Evolutionary conservation across 1,140 invertebrate species (phyloP).

Genomic region (Varroa destructor): DNA sequence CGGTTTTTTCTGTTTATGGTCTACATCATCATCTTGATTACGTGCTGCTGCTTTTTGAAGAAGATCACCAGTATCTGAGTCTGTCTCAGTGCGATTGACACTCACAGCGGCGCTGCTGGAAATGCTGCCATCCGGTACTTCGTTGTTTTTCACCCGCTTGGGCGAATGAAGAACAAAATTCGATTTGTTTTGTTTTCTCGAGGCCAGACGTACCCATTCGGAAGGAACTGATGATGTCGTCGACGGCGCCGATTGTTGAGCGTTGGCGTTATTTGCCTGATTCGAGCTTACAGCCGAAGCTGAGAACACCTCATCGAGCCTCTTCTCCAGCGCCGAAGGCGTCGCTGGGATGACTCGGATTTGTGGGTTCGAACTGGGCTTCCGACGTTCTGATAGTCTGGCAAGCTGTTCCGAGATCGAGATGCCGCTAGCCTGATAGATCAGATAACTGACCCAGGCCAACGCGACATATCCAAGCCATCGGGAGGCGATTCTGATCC

Average conservation of each 20-base stretch:
- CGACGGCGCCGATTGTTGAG: neutral
- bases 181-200: neutral
- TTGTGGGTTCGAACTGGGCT: neutral
- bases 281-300: neutral
- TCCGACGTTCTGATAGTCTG: neutral
- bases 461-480: constrained; percentile 20
- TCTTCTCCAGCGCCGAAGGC: neutral
- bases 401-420: neutral
- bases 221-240: neutral
- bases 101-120: no score
- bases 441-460: constrained; percentile 12
- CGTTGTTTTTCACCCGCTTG: neutral
- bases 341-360: constrained; percentile 16
- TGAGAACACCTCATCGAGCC: neutral
- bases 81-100: no score
- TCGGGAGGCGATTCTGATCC: neutral
- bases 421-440: constrained; percentile 22
- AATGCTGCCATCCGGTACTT: neutral
- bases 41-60: no score
- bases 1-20: no score
- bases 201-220: no score
- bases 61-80: no score
- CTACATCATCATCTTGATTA: no score
- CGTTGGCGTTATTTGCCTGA: neutral
- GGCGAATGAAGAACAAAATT: constrained; percentile 2